Conservation (phyloP, 2,888 invertebrate species). For the Trachelus stipa region DNA sequence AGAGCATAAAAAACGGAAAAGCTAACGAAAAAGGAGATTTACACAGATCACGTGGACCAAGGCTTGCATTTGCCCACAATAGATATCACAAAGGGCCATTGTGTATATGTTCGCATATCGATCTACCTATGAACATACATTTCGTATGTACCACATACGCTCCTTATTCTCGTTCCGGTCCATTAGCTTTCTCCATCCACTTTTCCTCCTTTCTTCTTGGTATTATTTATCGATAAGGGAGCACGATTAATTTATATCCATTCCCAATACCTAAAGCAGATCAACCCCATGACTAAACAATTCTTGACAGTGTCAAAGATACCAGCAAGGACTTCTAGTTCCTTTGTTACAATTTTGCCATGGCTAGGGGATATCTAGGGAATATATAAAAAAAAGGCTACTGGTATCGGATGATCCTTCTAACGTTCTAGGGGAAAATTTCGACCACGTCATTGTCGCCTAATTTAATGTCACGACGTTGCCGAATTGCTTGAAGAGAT, state of each 20-base stretch:
- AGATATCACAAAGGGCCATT: background rate
- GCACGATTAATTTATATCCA: conserved; percentile 10
- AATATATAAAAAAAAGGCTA: background rate
- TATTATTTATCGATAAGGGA: background rate
- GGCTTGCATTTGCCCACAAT: conserved; percentile 4
- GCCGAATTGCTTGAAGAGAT: background rate
- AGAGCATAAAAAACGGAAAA: conserved; percentile 9
- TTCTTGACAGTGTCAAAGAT: background rate
- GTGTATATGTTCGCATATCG: conserved; percentile 2
- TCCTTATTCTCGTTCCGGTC: conserved; percentile 4
- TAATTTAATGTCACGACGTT: background rate
- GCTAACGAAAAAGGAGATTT: conserved; percentile 7
- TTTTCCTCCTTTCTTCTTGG: background rate
- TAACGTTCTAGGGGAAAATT: background rate
- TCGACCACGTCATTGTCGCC: background rate
- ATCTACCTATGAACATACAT: background rate
- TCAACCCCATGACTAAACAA: conserved; percentile 12
- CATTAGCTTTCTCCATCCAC: background rate
- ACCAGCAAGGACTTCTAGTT: background rate
- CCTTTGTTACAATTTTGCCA: background rate
- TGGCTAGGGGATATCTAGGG: background rate
- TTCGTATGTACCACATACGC: background rate
- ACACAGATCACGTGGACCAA: background rate
- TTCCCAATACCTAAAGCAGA: conserved; percentile 7
- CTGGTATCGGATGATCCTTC: background rate